Evolutionary conservation across 2,113 vertebrate species (phyloP).

Genomic region (Epinephelus moara): DNA sequence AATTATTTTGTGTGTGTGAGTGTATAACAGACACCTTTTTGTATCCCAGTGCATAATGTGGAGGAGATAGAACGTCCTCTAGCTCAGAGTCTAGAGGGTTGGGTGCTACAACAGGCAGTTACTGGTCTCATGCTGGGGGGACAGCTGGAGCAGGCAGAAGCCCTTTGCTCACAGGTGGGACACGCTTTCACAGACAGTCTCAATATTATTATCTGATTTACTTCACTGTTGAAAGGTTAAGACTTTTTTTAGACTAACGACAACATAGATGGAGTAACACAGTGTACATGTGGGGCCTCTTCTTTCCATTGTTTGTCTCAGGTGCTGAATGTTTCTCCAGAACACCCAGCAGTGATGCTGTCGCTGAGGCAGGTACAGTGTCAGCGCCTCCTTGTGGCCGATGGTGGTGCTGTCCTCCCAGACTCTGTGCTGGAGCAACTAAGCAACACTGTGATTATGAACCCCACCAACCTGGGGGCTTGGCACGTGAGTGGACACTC

Average conservation of each 20-base stretch:
- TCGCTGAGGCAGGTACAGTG: slow-evolving; percentile 93
- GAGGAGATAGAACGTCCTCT: slow-evolving; percentile 82
- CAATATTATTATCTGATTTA: not conserved
- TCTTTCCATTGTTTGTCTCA: slow-evolving; percentile 62
- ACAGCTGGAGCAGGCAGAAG: slow-evolving; percentile 89
- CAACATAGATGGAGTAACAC: not conserved
- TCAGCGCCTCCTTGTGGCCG: slow-evolving; percentile 87
- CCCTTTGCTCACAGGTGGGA: slow-evolving; percentile 91
- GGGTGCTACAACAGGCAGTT: slow-evolving; percentile 93
- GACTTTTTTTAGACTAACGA: not conserved
- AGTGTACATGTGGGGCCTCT: not conserved
- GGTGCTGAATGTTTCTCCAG: slow-evolving; percentile 89
- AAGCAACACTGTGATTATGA: slow-evolving; percentile 88
- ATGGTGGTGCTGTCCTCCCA: slow-evolving; percentile 83
- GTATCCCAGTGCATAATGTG: slow-evolving; percentile 83
- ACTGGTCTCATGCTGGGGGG: slow-evolving; percentile 86
- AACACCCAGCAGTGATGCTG: slow-evolving; percentile 88
- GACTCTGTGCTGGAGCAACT: slow-evolving; percentile 90
- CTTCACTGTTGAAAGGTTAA: too few relatives aligned
- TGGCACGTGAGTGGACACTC: slow-evolving; percentile 90
- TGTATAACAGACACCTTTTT: slow-evolving; percentile 10
- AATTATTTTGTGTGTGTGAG: not conserved
- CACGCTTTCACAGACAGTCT: not conserved
- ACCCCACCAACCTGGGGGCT: slow-evolving; percentile 88
- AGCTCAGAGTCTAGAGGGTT: slow-evolving; percentile 86